phyloP scores from a whole-genome alignment of 2,888 invertebrate species.

The Eucera pruinosa region DNA sequence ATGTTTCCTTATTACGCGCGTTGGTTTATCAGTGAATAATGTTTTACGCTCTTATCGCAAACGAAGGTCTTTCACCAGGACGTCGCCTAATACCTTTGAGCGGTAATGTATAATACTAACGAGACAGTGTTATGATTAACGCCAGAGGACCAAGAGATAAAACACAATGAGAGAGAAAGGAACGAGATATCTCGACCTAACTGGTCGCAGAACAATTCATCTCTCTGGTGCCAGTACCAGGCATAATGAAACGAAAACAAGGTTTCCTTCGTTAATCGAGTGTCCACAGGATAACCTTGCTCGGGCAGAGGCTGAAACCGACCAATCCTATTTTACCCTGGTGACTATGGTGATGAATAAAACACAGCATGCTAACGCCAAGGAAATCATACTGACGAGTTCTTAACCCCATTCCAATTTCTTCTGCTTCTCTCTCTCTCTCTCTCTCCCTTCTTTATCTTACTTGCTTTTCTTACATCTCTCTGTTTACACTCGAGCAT shows the following conservation, averaged over 20 bases:
- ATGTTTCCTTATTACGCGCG: too few species aligned
- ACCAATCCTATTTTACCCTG: slow-evolving; percentile 57
- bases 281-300: slow-evolving; percentile 40
- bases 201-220: slow-evolving; percentile 45
- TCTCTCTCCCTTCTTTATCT: neutral
- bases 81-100: too few species aligned
- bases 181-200: slow-evolving; percentile 8
- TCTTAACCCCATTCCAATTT: slow-evolving; percentile 46
- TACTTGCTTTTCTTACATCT: neutral
- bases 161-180: slow-evolving; percentile 1
- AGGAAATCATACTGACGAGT: slow-evolving; percentile 70
- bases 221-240: slow-evolving; percentile 9
- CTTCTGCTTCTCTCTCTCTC: neutral
- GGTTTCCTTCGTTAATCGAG: slow-evolving; percentile 64
- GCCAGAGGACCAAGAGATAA: slow-evolving; percentile 12
- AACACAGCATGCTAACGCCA: slow-evolving; percentile 68
- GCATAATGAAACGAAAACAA: slow-evolving; percentile 68
- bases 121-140: slow-evolving; percentile 45
- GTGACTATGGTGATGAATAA: slow-evolving; percentile 72
- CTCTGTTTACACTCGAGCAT: neutral
- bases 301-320: slow-evolving; percentile 52
- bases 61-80: too few species aligned
- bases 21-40: too few species aligned
- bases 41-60: too few species aligned
- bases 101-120: slow-evolving; percentile 31